These are phyloP conservation scores for Petrocephalus zakoni DNA, from an alignment of 2,113 vertebrate species.

Conservation along the genomic window DNA sequence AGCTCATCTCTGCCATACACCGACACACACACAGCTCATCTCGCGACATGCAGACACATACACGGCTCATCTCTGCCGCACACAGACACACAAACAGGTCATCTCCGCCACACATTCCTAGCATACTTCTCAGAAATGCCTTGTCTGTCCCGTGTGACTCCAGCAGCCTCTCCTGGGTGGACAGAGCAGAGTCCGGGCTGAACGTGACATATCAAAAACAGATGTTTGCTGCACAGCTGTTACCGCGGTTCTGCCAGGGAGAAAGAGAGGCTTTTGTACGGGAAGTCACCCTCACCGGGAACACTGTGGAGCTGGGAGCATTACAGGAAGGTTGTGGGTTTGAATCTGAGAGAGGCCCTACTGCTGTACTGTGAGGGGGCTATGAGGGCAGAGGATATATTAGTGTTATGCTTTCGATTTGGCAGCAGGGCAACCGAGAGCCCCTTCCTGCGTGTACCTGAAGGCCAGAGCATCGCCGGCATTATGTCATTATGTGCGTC, in stretches of 20 bases:
- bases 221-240: background rate
- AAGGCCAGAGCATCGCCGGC: background rate
- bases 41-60: background rate
- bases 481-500: background rate
- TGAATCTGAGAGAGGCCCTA: background rate
- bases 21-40: background rate
- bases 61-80: background rate
- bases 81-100: no score
- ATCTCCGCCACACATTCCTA: background rate
- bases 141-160: background rate
- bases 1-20: background rate
- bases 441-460: background rate
- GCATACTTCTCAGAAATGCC: background rate
- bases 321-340: background rate
- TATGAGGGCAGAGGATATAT: background rate
- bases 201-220: background rate
- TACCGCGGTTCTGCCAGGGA: background rate
- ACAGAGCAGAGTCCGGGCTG: background rate
- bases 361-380: background rate
- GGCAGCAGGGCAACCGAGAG: no score
- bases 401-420: no score
- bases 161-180: background rate
- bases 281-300: background rate
- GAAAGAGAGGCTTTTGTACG: background rate
- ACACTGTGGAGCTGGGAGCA: background rate